Base-by-base conservation (phyloP, 2,113 vertebrate genomes). In the Rhinolophus sinicus region DNA sequence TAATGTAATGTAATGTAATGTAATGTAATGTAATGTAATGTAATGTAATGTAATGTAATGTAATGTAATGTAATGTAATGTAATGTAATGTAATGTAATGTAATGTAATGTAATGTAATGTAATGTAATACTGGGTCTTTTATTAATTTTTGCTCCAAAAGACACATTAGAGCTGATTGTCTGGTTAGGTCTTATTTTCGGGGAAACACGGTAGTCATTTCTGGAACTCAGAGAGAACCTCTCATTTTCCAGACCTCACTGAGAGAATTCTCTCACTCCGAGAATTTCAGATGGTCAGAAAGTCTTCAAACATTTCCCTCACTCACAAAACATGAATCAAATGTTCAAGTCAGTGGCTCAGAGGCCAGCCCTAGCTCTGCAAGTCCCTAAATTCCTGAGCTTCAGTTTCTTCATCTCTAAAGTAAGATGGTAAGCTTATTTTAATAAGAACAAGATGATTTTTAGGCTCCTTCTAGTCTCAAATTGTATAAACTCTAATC, bases 271-370 rank as follows among this genome's bases (percentile, higher is more conserved):
- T 76, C 67, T 88, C 78, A 91, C 50, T 90, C 35, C 30, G 24
- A 92, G 85, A 93, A 96, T 91, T 69, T 52, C 6, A 82, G 81
- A 58, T 12, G 24, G 30, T 60, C n/a, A 88, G 72, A 95, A 93
- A 92, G 62, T 94, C 77, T 88, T 70, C 40, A 78, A 90, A 94
- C 33, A 92, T 52, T 92, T 96, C n/a, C 16, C 60, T 82, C 83
- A 78, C 54, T 94, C 69, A 95, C 15, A 97, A 88, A 87, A 84
- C 26, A 92, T 64, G 54, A 96, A 73, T 35, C 69, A 88, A 94
- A 85, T 77, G 28, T 88, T 77, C 26, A 72, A 40, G 18, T 64
- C 12, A 35, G 58, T 56, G 77, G 60, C 35, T 94, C 56, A 64
- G 73, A 83, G 52, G 88, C 26, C 16, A 83, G 62, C 58, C 35